Evolutionary conservation across 2,888 invertebrate species (phyloP), one percentile per base, ranked within the genome.

Genomic region (Syritta pipiens): DNA sequence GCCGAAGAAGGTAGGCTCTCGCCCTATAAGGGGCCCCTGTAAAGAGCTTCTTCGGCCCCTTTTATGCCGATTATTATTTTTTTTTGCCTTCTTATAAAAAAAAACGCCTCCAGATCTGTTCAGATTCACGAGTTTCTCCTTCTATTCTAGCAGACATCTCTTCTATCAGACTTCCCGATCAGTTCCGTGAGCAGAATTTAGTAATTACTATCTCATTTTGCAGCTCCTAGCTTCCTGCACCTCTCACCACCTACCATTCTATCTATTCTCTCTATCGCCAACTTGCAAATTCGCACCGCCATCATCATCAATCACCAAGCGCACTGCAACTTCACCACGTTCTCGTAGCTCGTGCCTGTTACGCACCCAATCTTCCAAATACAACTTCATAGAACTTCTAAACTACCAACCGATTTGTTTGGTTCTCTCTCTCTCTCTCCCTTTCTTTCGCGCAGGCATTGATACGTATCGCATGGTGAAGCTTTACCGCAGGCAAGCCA

Each of bases 381-480:
- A 17, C 48, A 10, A 40, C 35, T 44, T 30, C 32, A 40, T 26
- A 60, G 46, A 68, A 48, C 37, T 12, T 49, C 49, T 62, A 62
- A n/a, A 40, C 26, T 35, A 26, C 42, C 42, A 53, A 60, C 60
- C 60, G 59, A 24, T 30, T 24, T 32, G 40, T 49, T 74, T 46
- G 19, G 24, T 28, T 44, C 46, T 32, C 20, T 53, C 14, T 32
- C n/a, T 12, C 10, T 49, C 48, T 74, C 49, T 72, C 32, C 57
- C 37, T 57, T 59, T 60, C 14, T 74, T 53, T 57, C 65, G 71
- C 69, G 71, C 82, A 88, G 88, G 88, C 85, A 86, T 86, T 83
- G 86, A 88, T 82, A 88, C 88, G 30, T 88, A 88, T 85, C 88
- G 88, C 82, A 86, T 86, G 86, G 84, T 88, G 76, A 87, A 85